Base-by-base conservation (phyloP, 2,888 invertebrate species). In the Plutella xylostella region DNA sequence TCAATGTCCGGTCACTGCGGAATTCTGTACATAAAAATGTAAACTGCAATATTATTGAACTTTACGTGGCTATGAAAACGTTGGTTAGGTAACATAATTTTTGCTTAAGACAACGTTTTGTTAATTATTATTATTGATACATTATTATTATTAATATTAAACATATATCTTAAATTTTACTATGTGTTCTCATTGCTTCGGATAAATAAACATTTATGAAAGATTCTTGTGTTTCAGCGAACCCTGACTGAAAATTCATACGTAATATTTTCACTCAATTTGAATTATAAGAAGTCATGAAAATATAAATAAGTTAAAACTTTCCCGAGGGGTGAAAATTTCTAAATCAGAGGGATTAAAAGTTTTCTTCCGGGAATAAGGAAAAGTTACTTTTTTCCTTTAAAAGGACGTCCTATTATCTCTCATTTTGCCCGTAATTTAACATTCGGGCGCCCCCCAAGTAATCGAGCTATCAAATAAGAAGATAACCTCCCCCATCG, bases 111-210 rank as follows among this genome's bases (percentile, higher is more conserved):
- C 70, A 65, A 75, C 72, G 79, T 80, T 82, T 67, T 79, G 80
- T 80, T 80, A 79, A 74, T 59, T 42, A 14, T 33, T 45, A 41
- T 48, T 45, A 43, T 42, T 21, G 33, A 33, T 22, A 15, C n/a
- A 43, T 43, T 48, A 43, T 46, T 43, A 46, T 73, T 73, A 72
- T 71, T 73, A 78, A 76, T 65, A 75, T 33, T 67, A 73, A 78
- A 76, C 77, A 79, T 83, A 72, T 80, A 82, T 83, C 76, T 69
- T 72, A 80, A 82, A 82, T 79, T 83, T 71, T 82, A 82, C 76
- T 3, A 17, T 12, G 28, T 28, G 28, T 28, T 28, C n/a, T 28
- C 7, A 28, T 28, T 7, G 25, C 5, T 6, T 28, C 6, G 3
- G 7, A 28, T 4, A 28, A 28, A 3, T 28, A 3, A 12, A 12